A percentile compares a stretch with the other conserved stretches of the same genome.
These are phyloP conservation scores for Parambassis ranga DNA, from an alignment of 2,797 vertebrate genomes.

Conservation along the genomic window DNA sequence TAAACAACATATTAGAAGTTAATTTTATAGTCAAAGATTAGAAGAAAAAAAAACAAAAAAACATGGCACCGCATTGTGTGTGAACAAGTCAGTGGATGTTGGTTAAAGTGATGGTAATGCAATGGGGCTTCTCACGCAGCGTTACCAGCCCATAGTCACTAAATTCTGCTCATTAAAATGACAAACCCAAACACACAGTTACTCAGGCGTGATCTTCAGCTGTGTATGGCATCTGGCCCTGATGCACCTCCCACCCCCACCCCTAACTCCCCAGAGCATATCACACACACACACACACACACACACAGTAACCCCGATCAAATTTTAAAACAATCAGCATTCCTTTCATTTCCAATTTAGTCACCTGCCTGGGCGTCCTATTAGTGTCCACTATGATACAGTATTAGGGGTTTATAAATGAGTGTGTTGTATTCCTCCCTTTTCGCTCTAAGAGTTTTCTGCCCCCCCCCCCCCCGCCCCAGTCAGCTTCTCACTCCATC, in stretches of 20 bases:
- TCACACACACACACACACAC: slow-evolving; percentile 12
- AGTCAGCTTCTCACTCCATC: slow-evolving; percentile 89
- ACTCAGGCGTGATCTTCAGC: slow-evolving; percentile 84
- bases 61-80: slow-evolving; percentile 7
- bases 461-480: slow-evolving; percentile 75
- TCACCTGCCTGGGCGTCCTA: slow-evolving; percentile 80
- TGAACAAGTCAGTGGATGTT: slow-evolving; percentile 59
- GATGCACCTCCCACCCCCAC: slow-evolving; percentile 76
- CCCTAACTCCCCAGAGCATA: slow-evolving; percentile 65
- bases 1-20: not conserved
- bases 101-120: slow-evolving; percentile 79
- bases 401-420: slow-evolving; percentile 76
- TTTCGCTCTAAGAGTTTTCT: slow-evolving; percentile 73
- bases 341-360: slow-evolving; percentile 84
- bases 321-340: slow-evolving; percentile 85
- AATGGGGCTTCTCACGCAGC: slow-evolving; percentile 79
- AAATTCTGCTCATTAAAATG: slow-evolving; percentile 88
- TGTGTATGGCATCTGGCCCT: slow-evolving; percentile 85
- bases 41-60: too few species aligned
- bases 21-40: slow-evolving; percentile 23
- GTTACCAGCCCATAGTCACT: slow-evolving; percentile 82
- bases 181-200: slow-evolving; percentile 85
- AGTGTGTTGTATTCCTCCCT: slow-evolving; percentile 51
- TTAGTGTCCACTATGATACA: slow-evolving; percentile 81
- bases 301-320: slow-evolving; percentile 66